These are phyloP conservation scores for Corvus hawaiiensis DNA, from an alignment of 2,113 vertebrate species.

Conservation along the genomic window DNA sequence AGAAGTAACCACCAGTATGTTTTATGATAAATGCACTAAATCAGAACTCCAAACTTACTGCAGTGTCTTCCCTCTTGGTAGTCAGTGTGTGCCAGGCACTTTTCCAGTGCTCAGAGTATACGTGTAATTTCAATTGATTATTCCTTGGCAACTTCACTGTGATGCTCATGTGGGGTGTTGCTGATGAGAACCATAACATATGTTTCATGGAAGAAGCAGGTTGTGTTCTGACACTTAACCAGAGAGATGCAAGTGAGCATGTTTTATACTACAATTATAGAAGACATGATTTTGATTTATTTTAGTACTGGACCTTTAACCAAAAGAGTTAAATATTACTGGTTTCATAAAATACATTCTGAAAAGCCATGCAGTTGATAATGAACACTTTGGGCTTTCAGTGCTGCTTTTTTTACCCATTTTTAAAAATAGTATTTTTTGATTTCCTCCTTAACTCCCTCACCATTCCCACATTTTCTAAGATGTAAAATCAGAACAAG, in stretches of 20 bases:
- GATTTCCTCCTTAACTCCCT: not conserved
- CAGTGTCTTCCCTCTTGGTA: not conserved
- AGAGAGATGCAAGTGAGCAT: not conserved
- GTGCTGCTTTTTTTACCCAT: not conserved
- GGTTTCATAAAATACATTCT: not conserved
- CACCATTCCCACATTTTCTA: not conserved
- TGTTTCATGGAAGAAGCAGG: not conserved
- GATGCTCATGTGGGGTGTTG: not conserved
- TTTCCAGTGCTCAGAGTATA: not conserved
- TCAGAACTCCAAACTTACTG: not conserved
- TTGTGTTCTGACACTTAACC: slow-evolving; percentile 14
- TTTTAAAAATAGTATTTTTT: not conserved
- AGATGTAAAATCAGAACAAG: not conserved
- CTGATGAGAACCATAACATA: slow-evolving; percentile 16
- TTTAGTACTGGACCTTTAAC: not conserved
- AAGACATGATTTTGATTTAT: not conserved
- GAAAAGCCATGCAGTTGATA: not conserved
- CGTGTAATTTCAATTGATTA: slow-evolving; percentile 14
- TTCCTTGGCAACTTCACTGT: not conserved
- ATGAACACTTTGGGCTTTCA: not conserved
- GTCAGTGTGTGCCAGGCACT: not conserved
- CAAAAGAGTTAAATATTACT: not conserved
- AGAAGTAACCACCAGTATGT: not conserved
- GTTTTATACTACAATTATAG: not conserved
- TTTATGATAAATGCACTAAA: not conserved